Evolutionary conservation across 1,140 invertebrate genomes (phyloP).

Genomic region (Temnothorax longispinosus): DNA sequence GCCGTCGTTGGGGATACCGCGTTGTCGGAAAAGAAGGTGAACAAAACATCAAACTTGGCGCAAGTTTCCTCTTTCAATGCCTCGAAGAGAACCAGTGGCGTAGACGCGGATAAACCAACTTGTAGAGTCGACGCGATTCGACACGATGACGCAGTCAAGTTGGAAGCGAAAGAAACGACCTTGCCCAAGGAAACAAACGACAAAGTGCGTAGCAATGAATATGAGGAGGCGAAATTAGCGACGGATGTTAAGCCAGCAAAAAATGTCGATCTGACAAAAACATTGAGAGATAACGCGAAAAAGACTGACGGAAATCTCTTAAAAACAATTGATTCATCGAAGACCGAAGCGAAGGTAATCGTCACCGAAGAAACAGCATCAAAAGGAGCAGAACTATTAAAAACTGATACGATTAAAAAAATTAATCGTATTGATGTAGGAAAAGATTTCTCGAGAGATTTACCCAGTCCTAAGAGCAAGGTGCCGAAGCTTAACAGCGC

Average conservation of each 20-base stretch:
- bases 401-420: background rate
- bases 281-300: background rate
- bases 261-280: background rate
- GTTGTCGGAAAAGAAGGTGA: constrained; percentile 59
- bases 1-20: constrained; percentile 22
- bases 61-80: background rate
- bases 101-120: background rate
- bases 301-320: background rate
- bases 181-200: constrained; percentile 25
- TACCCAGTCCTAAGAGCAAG: constrained; percentile 9
- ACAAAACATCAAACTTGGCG: constrained; percentile 65
- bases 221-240: background rate
- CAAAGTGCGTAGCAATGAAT: constrained; percentile 11
- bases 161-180: constrained; percentile 13
- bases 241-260: background rate
- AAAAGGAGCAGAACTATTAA: background rate
- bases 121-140: background rate
- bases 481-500: background rate
- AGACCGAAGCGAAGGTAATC: background rate
- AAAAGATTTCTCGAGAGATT: background rate
- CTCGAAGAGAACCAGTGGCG: background rate
- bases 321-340: background rate
- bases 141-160: background rate
- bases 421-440: background rate
- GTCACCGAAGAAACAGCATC: background rate